Evolutionary conservation across 2,113 vertebrate species (phyloP), one percentile per base, ranked within the genome.

Genomic region (Lagenorhynchus albirostris): DNA sequence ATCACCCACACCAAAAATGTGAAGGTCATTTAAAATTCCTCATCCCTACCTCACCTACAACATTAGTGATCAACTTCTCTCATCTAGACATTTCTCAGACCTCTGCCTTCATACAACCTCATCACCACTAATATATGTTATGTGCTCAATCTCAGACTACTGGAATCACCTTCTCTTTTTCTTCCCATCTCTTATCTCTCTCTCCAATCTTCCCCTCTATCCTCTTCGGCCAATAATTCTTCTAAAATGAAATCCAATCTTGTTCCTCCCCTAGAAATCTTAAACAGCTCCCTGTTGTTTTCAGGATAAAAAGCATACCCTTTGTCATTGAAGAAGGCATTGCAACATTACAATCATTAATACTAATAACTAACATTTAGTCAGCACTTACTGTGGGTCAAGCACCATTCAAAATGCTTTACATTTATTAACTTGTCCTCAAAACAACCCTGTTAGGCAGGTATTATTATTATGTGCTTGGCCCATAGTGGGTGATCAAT

Each of bases 291-390:
- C 90, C 31, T 83, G 9, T 58, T 91, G 33, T 95, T 87, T 91
- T 83, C 68, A 95, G 36, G 10, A 65, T 82, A 71, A 90, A 86
- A 81, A 67, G 8, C 31, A 94, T 25, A 60, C 25, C 3, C 12
- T 95, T 86, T 67, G 63, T 85, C 60, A 87, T 50, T 44, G 68
- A 95, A 84, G 63, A 53, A 94, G 38, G 8, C 21, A 67, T 70
- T 95, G 89, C 95, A 80, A 88, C 60, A 84, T 89, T 89, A 77
- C 33, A 47, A 76, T 73, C 81, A 85, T 74, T 53, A 67, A 71
- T 67, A 50, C 12, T 60, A 79, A 47, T 91, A 70, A 65, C 9
- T 62, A 82, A 80, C 50, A 60, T 67, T 94, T 79, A 84, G n/a
- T 82, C 13, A 67, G 31, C 33, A 50, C 26, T 89, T 68, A 47